Conservation (phyloP, 1,140 invertebrate species). For the Zaprionus ornatus region DNA sequence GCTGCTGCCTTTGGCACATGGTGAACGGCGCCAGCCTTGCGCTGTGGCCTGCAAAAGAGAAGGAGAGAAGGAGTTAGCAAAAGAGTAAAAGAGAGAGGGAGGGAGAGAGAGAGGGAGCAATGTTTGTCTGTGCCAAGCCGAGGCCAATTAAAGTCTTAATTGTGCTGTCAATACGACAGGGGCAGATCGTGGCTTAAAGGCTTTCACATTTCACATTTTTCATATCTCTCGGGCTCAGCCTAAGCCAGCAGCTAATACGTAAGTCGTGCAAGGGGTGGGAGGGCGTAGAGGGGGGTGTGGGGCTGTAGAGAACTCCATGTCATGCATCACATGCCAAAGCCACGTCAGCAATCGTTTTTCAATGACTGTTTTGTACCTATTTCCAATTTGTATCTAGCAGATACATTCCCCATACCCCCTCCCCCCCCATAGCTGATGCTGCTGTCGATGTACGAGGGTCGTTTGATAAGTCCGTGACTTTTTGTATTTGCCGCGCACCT, state of each 20-base stretch:
- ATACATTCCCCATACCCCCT: slow-evolving; percentile 11
- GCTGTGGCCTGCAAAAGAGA: slow-evolving; percentile 10
- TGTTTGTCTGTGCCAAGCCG: slow-evolving; percentile 41
- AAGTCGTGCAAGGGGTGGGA: slow-evolving; percentile 27
- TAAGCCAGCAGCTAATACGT: slow-evolving; percentile 16
- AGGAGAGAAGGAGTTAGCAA: slow-evolving; percentile 11
- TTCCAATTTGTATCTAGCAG: slow-evolving; percentile 70
- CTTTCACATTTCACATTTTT: slow-evolving; percentile 64
- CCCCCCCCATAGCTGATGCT: background rate
- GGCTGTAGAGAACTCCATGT: background rate
- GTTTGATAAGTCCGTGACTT: too few relatives aligned
- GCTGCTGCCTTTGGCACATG: slow-evolving; percentile 46
- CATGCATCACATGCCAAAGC: slow-evolving; percentile 56
- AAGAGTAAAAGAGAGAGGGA: too few relatives aligned
- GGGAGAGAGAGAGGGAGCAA: background rate
- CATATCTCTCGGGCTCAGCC: slow-evolving; percentile 26
- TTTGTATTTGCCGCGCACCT: too few relatives aligned
- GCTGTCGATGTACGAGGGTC: too few relatives aligned
- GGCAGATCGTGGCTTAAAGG: slow-evolving; percentile 10
- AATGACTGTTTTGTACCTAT: slow-evolving; percentile 74
- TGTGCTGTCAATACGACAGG: slow-evolving; percentile 57
- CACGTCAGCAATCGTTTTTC: slow-evolving; percentile 79
- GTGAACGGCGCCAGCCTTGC: slow-evolving; percentile 42
- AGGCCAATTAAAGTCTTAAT: slow-evolving; percentile 73
- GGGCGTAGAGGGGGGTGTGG: too few relatives aligned